phyloP scores from a whole-genome alignment of 2,797 vertebrate species.

The Melanotaenia trifasciata region DNA sequence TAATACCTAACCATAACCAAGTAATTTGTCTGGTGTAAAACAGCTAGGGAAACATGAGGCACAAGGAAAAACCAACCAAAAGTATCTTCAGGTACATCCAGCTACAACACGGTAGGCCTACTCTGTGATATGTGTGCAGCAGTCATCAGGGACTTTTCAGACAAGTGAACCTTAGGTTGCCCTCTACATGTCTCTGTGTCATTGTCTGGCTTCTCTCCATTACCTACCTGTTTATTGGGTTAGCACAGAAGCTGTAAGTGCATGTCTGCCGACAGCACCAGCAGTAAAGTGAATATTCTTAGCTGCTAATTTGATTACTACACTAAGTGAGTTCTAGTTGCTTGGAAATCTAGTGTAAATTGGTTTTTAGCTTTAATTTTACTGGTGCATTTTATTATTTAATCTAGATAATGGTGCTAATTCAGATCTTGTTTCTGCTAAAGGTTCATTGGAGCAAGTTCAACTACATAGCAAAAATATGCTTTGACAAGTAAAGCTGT shows the following conservation, averaged over 20 bases:
- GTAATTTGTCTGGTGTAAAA: neutral
- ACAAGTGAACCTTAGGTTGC: neutral
- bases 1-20: neutral
- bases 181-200: neutral
- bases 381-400: neutral
- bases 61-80: neutral
- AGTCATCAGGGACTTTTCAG: neutral
- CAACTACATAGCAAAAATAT: neutral
- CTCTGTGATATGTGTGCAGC: neutral
- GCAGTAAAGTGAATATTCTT: constrained; percentile 50
- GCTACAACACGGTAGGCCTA: neutral
- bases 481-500: neutral
- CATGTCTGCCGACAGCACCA: constrained; percentile 44
- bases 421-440: neutral
- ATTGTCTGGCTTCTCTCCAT: constrained; percentile 9
- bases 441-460: constrained; percentile 1
- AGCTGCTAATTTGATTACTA: constrained; percentile 63
- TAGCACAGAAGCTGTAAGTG: constrained; percentile 9
- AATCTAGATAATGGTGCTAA: neutral
- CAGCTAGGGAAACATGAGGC: neutral
- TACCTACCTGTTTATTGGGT: constrained; percentile 45
- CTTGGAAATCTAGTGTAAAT: constrained; percentile 5
- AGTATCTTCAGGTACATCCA: neutral
- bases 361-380: neutral
- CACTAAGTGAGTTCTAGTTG: constrained; percentile 33